A percentile compares a stretch with the other conserved stretches of the same genome.
Evolutionary conservation across 2,797 vertebrate genomes (phyloP).

Genomic region (Astyanax mexicanus): DNA sequence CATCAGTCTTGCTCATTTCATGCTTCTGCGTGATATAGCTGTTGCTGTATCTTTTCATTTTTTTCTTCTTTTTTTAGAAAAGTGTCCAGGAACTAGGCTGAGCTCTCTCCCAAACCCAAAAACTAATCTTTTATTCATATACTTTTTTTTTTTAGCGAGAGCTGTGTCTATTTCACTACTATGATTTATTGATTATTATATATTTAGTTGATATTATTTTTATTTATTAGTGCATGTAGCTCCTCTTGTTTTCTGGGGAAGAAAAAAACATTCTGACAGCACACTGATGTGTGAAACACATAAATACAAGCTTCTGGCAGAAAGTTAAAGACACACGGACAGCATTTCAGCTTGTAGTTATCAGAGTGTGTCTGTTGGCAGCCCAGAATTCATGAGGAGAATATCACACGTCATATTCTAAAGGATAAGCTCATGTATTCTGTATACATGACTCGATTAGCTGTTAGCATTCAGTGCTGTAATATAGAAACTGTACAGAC

Average conservation of each 20-base stretch:
- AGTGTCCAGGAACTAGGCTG: not conserved
- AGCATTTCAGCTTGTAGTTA: not conserved
- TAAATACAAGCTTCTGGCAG: not conserved
- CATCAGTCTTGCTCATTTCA: not conserved
- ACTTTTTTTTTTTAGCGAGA: not conserved
- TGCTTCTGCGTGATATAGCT: no score
- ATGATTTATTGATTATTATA: not conserved
- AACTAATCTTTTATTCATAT: slow-evolving; percentile 21
- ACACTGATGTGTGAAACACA: not conserved
- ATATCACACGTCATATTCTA: not conserved
- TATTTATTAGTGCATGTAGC: not conserved
- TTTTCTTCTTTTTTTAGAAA: no score
- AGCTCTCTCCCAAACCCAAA: not conserved
- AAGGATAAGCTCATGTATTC: no score
- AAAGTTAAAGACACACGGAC: not conserved
- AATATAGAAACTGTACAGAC: no score
- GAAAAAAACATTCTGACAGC: not conserved
- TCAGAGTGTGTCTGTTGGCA: not conserved
- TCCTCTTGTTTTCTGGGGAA: not conserved
- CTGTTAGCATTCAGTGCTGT: no score
- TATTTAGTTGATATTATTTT: not conserved
- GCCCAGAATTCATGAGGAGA: not conserved
- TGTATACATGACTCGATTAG: no score
- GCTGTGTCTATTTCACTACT: slow-evolving; percentile 7
- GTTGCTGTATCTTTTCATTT: no score